phyloP scores from a whole-genome alignment of 1,140 invertebrate species.

The Rhyacophila brunnea region DNA sequence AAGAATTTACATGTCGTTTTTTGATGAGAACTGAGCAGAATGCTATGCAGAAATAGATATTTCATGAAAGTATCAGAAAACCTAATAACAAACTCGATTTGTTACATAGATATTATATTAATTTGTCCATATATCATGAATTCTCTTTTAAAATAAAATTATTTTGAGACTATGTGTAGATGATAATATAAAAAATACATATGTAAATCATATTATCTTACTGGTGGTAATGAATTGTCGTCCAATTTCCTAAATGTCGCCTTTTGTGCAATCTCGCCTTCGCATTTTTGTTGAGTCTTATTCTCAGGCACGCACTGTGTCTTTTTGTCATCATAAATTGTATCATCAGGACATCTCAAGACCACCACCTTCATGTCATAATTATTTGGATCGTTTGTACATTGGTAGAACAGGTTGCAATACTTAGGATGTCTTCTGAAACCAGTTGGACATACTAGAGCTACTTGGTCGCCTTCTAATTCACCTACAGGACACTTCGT shows the following conservation, averaged over 20 bases:
- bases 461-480: slow-evolving; percentile 64
- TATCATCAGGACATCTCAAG: slow-evolving; percentile 72
- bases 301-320: slow-evolving; percentile 67
- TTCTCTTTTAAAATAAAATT: no score
- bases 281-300: slow-evolving; percentile 58
- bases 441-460: slow-evolving; percentile 74
- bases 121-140: no score
- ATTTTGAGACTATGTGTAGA: no score
- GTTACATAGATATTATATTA: no score
- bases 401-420: slow-evolving; percentile 84
- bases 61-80: no score
- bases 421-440: slow-evolving; percentile 80
- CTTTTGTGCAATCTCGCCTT: slow-evolving; percentile 52
- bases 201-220: slow-evolving; percentile 47
- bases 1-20: no score
- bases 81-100: no score
- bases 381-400: slow-evolving; percentile 61
- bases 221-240: slow-evolving; percentile 55
- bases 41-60: no score
- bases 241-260: slow-evolving; percentile 57
- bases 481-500: slow-evolving; percentile 49
- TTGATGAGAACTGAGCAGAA: no score
- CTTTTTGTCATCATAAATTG: slow-evolving; percentile 71
- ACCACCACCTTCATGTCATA: slow-evolving; percentile 71
- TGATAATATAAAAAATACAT: no score